These are phyloP conservation scores for Drosophila rubida DNA, from an alignment of 2,888 invertebrate genomes.

Conservation along the genomic window DNA sequence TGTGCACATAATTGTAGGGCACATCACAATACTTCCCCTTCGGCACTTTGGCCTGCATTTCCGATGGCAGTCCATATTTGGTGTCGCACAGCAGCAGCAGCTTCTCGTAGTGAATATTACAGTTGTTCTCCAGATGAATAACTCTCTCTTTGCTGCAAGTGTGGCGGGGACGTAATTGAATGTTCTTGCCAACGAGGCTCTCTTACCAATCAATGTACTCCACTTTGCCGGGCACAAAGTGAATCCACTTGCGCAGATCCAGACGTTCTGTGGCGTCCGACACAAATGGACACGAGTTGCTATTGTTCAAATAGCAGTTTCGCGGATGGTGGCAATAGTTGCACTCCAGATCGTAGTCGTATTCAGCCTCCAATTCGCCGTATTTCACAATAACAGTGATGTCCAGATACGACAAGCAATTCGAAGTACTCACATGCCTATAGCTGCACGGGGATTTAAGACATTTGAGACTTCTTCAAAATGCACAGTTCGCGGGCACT, in stretches of 20 bases:
- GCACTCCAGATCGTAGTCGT: conserved; percentile 63
- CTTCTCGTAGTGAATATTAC: conserved; percentile 70
- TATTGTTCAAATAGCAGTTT: conserved; percentile 62
- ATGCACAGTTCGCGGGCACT: no score
- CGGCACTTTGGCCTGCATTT: background rate
- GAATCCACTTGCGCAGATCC: conserved; percentile 71
- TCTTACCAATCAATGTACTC: conserved; percentile 63
- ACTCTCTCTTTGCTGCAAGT: conserved; percentile 48
- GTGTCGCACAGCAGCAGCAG: conserved; percentile 65
- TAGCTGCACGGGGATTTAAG: conserved; percentile 12
- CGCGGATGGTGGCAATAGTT: conserved; percentile 31
- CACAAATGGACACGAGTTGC: conserved; percentile 59
- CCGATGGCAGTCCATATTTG: conserved; percentile 47
- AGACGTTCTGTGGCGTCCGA: conserved; percentile 69
- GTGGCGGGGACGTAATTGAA: background rate
- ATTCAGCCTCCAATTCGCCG: conserved; percentile 72
- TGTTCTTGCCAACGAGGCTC: no score
- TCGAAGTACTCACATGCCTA: conserved; percentile 30
- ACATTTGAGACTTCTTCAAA: background rate
- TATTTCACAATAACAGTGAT: conserved; percentile 65
- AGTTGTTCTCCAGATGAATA: conserved; percentile 57
- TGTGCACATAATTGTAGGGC: conserved; percentile 72
- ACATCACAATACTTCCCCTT: background rate
- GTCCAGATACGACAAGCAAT: conserved; percentile 69
- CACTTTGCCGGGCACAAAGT: conserved; percentile 66